Conservation (phyloP, 2,113 vertebrate species). For the Emydocephalus ijimae region DNA sequence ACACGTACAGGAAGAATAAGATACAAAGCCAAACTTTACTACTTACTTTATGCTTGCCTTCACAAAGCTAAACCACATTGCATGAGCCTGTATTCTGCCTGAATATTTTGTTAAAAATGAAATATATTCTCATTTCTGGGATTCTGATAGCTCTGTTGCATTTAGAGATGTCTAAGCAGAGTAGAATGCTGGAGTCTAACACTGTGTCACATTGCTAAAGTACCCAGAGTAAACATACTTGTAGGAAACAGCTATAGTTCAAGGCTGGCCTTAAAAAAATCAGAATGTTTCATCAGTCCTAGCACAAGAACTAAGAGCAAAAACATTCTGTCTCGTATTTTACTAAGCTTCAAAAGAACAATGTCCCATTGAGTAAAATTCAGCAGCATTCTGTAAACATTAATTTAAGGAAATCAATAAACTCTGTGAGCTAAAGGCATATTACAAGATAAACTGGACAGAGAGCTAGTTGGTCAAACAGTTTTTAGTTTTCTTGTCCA, state of each 20-base stretch:
- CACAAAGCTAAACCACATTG: neutral
- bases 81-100: slow-evolving; percentile 4
- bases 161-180: slow-evolving; percentile 26
- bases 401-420: slow-evolving; percentile 88
- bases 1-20: neutral
- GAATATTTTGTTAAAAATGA: slow-evolving; percentile 36
- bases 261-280: slow-evolving; percentile 65
- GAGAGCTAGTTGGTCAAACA: slow-evolving; percentile 84
- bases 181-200: slow-evolving; percentile 52
- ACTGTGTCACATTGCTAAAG: slow-evolving; percentile 65
- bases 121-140: slow-evolving; percentile 38
- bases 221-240: slow-evolving; percentile 67
- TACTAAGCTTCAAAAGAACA: slow-evolving; percentile 81
- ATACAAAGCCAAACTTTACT: neutral
- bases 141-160: slow-evolving; percentile 16
- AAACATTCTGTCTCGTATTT: slow-evolving; percentile 70
- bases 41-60: neutral
- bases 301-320: slow-evolving; percentile 72
- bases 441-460: slow-evolving; percentile 86
- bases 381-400: slow-evolving; percentile 83
- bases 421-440: slow-evolving; percentile 80
- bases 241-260: slow-evolving; percentile 73
- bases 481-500: slow-evolving; percentile 83
- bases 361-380: slow-evolving; percentile 80
- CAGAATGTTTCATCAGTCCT: slow-evolving; percentile 67